These are phyloP conservation scores for Xenopus laevis DNA, from an alignment of 2,113 vertebrate species.

Conservation along the genomic window DNA sequence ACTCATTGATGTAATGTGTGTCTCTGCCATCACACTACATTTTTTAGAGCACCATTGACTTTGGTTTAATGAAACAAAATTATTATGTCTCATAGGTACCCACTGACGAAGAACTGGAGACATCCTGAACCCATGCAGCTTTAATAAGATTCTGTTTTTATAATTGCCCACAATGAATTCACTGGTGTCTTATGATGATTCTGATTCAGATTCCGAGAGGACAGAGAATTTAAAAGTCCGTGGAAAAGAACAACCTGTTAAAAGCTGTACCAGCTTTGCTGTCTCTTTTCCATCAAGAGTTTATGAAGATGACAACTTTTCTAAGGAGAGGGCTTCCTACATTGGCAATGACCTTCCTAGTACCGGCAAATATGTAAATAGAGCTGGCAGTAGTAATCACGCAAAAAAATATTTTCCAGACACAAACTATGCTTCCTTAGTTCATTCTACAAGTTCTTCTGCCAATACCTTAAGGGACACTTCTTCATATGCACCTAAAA, in stretches of 20 bases:
- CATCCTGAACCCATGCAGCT: slow-evolving; percentile 22
- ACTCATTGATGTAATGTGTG: no score
- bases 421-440: slow-evolving; percentile 22
- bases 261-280: not conserved
- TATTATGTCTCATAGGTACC: not conserved
- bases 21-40: no score
- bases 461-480: slow-evolving; percentile 16
- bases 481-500: no score
- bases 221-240: slow-evolving; percentile 54
- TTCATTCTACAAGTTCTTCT: slow-evolving; percentile 37
- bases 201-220: slow-evolving; percentile 67
- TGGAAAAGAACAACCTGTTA: slow-evolving; percentile 5
- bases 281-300: slow-evolving; percentile 24
- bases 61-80: no score
- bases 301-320: not conserved
- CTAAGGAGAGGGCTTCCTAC: not conserved
- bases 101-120: not conserved
- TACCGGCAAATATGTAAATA: not conserved
- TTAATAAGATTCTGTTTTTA: slow-evolving; percentile 9
- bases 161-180: slow-evolving; percentile 68
- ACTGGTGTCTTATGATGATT: slow-evolving; percentile 88
- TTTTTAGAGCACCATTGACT: no score
- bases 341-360: not conserved
- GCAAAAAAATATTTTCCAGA: slow-evolving; percentile 11
- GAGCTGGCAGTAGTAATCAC: not conserved